A percentile compares a stretch with the other conserved stretches of the same genome.
Conservation (phyloP, 92 coral and sea anemone species). For the Zoanthus sansibaricus region DNA sequence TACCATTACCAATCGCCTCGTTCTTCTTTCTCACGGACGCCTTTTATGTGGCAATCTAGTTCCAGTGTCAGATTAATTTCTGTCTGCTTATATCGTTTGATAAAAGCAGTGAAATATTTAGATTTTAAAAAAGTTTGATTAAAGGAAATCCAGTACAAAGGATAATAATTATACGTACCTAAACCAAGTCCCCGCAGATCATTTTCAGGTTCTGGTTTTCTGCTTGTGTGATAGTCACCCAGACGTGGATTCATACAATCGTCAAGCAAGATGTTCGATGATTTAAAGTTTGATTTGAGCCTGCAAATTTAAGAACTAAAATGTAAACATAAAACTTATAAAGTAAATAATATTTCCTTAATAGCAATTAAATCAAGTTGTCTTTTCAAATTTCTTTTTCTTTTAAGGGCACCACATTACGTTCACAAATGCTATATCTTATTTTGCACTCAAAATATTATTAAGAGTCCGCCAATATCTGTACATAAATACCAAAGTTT, state of each 20-base stretch:
- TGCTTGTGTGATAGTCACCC: constrained; percentile 15
- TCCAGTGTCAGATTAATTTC: no score
- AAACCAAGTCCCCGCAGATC: constrained; percentile 47
- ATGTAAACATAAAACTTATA: not conserved
- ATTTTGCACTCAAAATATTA: no score
- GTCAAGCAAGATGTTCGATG: constrained; percentile 19
- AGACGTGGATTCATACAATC: constrained; percentile 34
- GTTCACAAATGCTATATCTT: no score
- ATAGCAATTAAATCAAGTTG: no score
- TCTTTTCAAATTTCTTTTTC: no score
- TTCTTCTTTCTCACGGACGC: no score
- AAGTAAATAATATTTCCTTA: not conserved
- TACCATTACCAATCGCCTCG: no score
- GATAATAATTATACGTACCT: not conserved
- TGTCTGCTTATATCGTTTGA: no score
- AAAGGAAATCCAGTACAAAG: not conserved
- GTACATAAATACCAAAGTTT: no score
- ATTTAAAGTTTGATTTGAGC: constrained; percentile 24
- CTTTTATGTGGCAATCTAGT: no score
- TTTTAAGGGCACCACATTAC: no score
- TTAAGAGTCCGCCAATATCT: no score
- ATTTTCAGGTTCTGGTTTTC: constrained; percentile 14
- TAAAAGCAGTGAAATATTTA: not conserved
- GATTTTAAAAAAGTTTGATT: not conserved
- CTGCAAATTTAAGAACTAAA: not conserved